A percentile compares a stretch with the other conserved stretches of the same genome.
These are phyloP conservation scores for Lytechinus pictus DNA, from an alignment of 35 echinoderm and acorn worm species.

Conservation along the genomic window DNA sequence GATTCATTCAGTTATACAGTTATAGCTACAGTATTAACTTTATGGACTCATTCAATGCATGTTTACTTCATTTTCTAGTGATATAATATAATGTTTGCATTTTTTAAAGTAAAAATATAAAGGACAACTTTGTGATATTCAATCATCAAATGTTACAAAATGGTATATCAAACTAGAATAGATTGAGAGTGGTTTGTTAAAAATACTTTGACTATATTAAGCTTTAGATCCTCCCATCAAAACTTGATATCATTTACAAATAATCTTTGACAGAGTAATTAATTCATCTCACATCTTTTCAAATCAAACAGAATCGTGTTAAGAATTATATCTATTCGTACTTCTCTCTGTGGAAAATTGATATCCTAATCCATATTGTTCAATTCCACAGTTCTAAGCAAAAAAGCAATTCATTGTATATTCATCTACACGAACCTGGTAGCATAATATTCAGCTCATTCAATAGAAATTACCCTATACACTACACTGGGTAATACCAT, in stretches of 20 bases:
- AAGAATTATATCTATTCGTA: neutral
- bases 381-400: neutral
- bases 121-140: too few relatives aligned
- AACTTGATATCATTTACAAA: neutral
- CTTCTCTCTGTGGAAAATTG: neutral
- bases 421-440: neutral
- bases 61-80: too few relatives aligned
- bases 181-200: too few relatives aligned
- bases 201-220: too few relatives aligned
- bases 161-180: too few relatives aligned
- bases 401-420: neutral
- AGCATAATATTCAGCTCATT: neutral
- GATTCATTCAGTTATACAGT: too few relatives aligned
- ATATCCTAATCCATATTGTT: neutral
- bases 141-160: too few relatives aligned
- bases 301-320: neutral
- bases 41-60: too few relatives aligned
- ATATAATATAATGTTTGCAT: too few relatives aligned
- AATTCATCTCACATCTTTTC: neutral
- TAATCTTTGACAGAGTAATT: neutral
- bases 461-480: neutral
- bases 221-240: too few relatives aligned
- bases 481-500: neutral
- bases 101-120: too few relatives aligned
- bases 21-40: too few relatives aligned